Base-by-base conservation (phyloP, 2,797 vertebrate genomes). In the Silurus aristotelis region DNA sequence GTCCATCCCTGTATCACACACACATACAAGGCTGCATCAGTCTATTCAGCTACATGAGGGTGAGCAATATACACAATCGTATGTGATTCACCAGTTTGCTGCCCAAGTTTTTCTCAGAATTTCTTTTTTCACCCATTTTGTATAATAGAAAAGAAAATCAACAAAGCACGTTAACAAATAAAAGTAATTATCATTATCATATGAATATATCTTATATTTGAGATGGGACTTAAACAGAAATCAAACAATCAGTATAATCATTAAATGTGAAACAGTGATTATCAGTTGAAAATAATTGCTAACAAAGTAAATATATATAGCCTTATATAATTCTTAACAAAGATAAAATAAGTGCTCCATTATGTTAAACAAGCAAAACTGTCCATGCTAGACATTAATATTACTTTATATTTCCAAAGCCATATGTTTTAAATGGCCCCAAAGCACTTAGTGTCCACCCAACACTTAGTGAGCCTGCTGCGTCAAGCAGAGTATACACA, bases 1-100 rank as follows among this genome's bases (percentile, higher is more conserved):
- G 89, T 46, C 88, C 89, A 43, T 90, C 89, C 82, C 90, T 91
- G 85, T 5, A 84, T 84, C 22, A 87, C 79, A 76, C 56, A 84
- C 6, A 77, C 9, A 84, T 13, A 80, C 43, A 58, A 38, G 38
- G 38, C 38, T 25, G 7, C 73, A 52, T 67, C 58, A 25, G 63
- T 27, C 55, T 46, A 61, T 78, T 48, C 64, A 5, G 27, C 56
- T 43, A 43, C 5, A 22, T 78, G 8, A 43, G 31, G 22, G 10
- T 78, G 0, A 31, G 19, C 73, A 13, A 31, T 31, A 77, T 38
- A 77, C 7, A 58, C 15, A 58, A 22, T 55, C 55, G 4, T 55
- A 25, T 25, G 55, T 25, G 8, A 25, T 25, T 14, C 8, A 75
- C 13, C 46, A 15, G 48, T 25, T 25, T 75, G 48, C 52, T 56